phyloP scores from a whole-genome alignment of 2,888 invertebrate species.

The Therioaphis trifolii region DNA sequence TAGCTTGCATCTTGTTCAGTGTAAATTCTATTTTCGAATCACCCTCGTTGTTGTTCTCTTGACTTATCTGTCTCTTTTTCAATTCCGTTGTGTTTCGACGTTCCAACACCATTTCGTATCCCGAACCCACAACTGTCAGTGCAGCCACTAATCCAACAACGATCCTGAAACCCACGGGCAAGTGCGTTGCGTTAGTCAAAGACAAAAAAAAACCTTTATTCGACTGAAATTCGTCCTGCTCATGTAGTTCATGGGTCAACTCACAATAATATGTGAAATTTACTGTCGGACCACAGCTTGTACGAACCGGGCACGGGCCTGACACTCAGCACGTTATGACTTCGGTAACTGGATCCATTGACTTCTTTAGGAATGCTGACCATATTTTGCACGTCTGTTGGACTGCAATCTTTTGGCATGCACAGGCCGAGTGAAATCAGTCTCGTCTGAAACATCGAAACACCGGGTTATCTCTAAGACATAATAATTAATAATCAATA shows the following conservation, averaged over 20 bases:
- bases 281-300: slow-evolving; percentile 74
- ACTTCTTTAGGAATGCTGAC: slow-evolving; percentile 68
- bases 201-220: no score
- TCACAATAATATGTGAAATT: slow-evolving; percentile 78
- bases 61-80: slow-evolving; percentile 63
- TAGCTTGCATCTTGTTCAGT: slow-evolving; percentile 69
- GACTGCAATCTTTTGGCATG: slow-evolving; percentile 77
- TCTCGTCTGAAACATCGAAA: slow-evolving; percentile 72
- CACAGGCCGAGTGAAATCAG: slow-evolving; percentile 82
- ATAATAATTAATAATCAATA: not conserved
- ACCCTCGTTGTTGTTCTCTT: slow-evolving; percentile 67
- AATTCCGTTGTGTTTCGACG: slow-evolving; percentile 60
- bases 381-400: slow-evolving; percentile 74
- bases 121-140: slow-evolving; percentile 76
- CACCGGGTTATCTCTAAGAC: not conserved
- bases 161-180: slow-evolving; percentile 70
- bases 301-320: slow-evolving; percentile 79
- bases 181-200: no score
- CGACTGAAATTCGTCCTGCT: no score
- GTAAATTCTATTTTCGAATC: slow-evolving; percentile 68
- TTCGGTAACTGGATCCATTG: slow-evolving; percentile 66
- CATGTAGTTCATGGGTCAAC: no score
- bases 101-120: slow-evolving; percentile 73
- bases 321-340: slow-evolving; percentile 73
- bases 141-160: slow-evolving; percentile 71